Percentiles rank a stretch among this genome's conserved stretches.
Conservation (phyloP, 1,140 invertebrate genomes). For the Homarus americanus region DNA sequence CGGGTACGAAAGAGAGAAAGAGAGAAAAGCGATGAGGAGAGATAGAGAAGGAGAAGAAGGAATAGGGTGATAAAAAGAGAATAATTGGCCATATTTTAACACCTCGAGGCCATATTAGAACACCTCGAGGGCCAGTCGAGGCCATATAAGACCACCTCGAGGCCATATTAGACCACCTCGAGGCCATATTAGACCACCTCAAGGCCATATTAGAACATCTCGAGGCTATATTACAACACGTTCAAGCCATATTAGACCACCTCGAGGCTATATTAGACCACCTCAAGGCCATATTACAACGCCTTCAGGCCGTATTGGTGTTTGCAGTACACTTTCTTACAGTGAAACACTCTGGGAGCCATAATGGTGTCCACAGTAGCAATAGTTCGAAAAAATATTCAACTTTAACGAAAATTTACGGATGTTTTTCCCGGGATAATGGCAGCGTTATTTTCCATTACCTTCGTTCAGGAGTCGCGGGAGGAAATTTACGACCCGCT, state of each 20-base stretch:
- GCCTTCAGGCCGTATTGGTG: background rate
- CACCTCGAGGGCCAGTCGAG: too few species aligned
- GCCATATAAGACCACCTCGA: too few species aligned
- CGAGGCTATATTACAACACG: too few species aligned
- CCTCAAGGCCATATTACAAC: too few species aligned
- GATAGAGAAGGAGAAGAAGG: background rate
- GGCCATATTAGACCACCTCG: too few species aligned
- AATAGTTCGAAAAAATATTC: background rate
- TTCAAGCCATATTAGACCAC: background rate
- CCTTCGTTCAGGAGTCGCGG: background rate
- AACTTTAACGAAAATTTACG: background rate
- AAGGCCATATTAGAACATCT: too few species aligned
- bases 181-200: too few species aligned
- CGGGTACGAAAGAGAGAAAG: too few species aligned
- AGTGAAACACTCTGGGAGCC: background rate
- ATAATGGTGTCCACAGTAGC: background rate
- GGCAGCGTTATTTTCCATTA: background rate
- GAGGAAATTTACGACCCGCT: background rate
- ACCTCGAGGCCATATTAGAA: too few species aligned
- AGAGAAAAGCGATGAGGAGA: background rate
- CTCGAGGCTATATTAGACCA: too few species aligned
- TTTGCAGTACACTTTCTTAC: background rate
- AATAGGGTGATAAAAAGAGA: background rate
- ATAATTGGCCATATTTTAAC: too few species aligned
- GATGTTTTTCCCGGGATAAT: background rate